Evolutionary conservation across 2,888 invertebrate species (phyloP).

Genomic region (Seira sanloemensis): DNA sequence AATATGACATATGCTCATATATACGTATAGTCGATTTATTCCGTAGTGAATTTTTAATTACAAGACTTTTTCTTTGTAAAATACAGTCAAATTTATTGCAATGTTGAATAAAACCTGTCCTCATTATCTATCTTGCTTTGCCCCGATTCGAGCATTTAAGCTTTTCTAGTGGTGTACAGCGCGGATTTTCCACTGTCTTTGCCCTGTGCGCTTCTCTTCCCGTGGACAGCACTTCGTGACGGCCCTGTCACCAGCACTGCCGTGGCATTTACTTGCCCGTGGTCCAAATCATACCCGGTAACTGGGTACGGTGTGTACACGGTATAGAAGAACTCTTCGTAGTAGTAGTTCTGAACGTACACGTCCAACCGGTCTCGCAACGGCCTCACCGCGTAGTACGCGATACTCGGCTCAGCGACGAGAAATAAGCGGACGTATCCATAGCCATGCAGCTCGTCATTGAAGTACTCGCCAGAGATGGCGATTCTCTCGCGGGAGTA

Average conservation of each 20-base stretch:
- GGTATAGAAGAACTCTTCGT: constrained; percentile 64
- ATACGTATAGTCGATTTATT: no score
- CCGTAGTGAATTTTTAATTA: not conserved
- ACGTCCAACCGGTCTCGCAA: constrained; percentile 55
- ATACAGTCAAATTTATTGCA: no score
- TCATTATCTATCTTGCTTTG: no score
- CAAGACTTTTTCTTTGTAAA: not conserved
- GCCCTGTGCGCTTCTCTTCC: not conserved
- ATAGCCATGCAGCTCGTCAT: constrained; percentile 52
- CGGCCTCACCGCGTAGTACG: constrained; percentile 60
- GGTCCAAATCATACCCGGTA: constrained; percentile 52
- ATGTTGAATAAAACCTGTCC: no score
- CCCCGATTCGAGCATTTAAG: not conserved
- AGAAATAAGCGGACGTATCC: constrained; percentile 63
- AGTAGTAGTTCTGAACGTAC: constrained; percentile 61
- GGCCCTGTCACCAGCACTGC: constrained; percentile 65
- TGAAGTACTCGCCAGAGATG: constrained; percentile 69
- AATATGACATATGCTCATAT: no score
- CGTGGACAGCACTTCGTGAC: constrained; percentile 56
- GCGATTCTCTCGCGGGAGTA: constrained; percentile 61
- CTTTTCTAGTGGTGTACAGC: not conserved
- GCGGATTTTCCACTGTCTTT: not conserved
- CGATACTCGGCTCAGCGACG: constrained; percentile 54
- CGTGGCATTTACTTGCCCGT: constrained; percentile 65
- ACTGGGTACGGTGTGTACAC: constrained; percentile 62